Evolutionary conservation across 2,797 vertebrate genomes (phyloP).

Genomic region (Hephaestus fuliginosus): DNA sequence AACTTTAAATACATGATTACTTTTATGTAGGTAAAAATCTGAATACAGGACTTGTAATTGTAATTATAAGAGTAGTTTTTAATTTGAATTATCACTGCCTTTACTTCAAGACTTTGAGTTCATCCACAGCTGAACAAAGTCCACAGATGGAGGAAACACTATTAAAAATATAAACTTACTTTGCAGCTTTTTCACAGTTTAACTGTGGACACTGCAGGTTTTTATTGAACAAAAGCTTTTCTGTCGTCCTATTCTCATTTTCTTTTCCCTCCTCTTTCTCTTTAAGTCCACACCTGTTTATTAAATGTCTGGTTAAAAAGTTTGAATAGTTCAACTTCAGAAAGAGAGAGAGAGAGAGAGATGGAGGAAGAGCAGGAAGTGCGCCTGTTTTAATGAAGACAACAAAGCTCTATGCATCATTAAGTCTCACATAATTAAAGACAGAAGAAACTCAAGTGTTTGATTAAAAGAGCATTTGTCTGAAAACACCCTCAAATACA

Average conservation of each 20-base stretch:
- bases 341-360: neutral
- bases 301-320: constrained; percentile 31
- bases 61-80: neutral
- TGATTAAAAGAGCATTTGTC: constrained; percentile 79
- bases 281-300: neutral
- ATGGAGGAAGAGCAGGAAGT: neutral
- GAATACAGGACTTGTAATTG: neutral
- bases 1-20: neutral
- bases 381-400: constrained; percentile 74
- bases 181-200: neutral
- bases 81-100: neutral
- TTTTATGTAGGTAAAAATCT: neutral
- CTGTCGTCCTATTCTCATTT: too few relatives aligned
- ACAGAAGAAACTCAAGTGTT: constrained; percentile 74
- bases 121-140: neutral
- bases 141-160: neutral
- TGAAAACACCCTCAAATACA: constrained; percentile 50
- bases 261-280: neutral
- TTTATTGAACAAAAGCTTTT: neutral
- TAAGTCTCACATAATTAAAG: constrained; percentile 82
- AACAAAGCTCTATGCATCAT: constrained; percentile 71
- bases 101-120: neutral
- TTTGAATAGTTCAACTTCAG: constrained; percentile 55
- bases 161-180: neutral
- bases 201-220: neutral